Conservation (phyloP, 2,797 vertebrate species). For the Babyrousa celebensis region DNA sequence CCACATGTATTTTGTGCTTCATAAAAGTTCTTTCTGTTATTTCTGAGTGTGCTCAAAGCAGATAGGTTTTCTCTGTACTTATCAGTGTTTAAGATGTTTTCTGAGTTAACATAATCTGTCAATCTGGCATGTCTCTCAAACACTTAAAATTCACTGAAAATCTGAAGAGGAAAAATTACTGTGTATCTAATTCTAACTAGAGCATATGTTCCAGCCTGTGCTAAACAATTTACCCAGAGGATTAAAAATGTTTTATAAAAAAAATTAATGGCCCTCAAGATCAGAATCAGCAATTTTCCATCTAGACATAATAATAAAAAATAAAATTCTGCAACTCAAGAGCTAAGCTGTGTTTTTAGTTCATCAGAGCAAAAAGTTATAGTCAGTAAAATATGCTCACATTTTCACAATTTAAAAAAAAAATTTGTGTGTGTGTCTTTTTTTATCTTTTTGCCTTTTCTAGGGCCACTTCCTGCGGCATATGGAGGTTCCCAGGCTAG, state of each 20-base stretch:
- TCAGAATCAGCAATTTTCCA: conserved; percentile 30
- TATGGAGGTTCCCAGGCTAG: too few relatives aligned
- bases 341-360: conserved; percentile 17
- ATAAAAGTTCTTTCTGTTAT: not conserved
- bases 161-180: conserved; percentile 42
- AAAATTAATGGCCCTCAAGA: not conserved
- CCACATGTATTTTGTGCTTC: not conserved
- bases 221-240: conserved; percentile 62
- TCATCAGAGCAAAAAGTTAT: conserved; percentile 22
- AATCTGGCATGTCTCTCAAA: conserved; percentile 39
- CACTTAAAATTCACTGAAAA: conserved; percentile 72
- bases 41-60: conserved; percentile 11
- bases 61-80: conserved; percentile 53
- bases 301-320: conserved; percentile 35
- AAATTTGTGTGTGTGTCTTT: too few relatives aligned
- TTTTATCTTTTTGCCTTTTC: too few relatives aligned
- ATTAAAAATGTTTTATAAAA: conserved; percentile 62
- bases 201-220: conserved; percentile 45
- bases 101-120: conserved; percentile 54
- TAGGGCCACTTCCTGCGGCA: too few relatives aligned
- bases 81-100: conserved; percentile 25
- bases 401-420: conserved; percentile 41
- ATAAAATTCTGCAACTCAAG: not conserved
- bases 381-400: not conserved
- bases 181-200: conserved; percentile 42